Percentiles rank a stretch among this genome's conserved stretches.
These are phyloP conservation scores for Vesta saturnalis DNA, from an alignment of 2,888 invertebrate species.

Conservation along the genomic window DNA sequence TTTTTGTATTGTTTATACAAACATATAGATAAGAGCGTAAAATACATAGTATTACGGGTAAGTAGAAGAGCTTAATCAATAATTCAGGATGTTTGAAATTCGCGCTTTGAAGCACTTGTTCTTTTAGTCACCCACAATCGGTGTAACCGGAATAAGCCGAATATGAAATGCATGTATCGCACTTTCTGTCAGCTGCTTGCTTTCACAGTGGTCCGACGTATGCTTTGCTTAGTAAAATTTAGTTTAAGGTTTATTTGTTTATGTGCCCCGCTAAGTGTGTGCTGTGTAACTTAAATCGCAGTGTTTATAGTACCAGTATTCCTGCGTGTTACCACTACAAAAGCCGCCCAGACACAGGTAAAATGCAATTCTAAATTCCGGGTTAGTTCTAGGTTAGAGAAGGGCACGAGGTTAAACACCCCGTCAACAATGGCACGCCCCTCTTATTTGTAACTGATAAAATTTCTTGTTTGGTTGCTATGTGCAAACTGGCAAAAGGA, in stretches of 20 bases:
- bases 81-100: constrained; percentile 58
- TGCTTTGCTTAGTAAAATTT: constrained; percentile 63
- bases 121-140: constrained; percentile 53
- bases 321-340: constrained; percentile 45
- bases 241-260: constrained; percentile 62
- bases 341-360: constrained; percentile 49
- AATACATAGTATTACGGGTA: constrained; percentile 2
- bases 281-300: constrained; percentile 54
- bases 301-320: constrained; percentile 49
- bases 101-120: constrained; percentile 53
- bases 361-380: constrained; percentile 45
- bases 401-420: constrained; percentile 59
- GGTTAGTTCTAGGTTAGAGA: constrained; percentile 56
- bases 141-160: constrained; percentile 52
- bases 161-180: constrained; percentile 54
- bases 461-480: constrained; percentile 15
- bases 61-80: constrained; percentile 53
- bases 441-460: constrained; percentile 40
- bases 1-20: not conserved
- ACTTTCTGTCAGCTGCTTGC: constrained; percentile 74
- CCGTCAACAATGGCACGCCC: constrained; percentile 56
- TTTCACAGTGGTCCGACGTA: constrained; percentile 72
- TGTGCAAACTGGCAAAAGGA: constrained; percentile 18
- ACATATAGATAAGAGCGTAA: constrained; percentile 11
- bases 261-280: constrained; percentile 61